Evolutionary conservation across 2,797 vertebrate species (phyloP), one percentile per base, ranked within the genome.

Genomic region (Rhadinocentrus ornatus): DNA sequence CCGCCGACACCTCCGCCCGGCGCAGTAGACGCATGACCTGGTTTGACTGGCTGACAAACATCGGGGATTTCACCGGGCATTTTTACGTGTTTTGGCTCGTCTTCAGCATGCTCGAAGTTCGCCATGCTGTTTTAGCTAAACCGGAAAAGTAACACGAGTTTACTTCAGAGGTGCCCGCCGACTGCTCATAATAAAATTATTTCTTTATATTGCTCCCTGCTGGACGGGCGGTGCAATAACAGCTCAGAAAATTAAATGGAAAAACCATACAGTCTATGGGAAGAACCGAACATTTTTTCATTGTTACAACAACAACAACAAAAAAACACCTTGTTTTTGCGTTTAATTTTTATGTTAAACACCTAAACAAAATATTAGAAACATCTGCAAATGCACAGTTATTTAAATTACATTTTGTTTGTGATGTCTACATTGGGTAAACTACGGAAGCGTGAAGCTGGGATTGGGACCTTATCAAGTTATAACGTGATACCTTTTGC

Each of bases 61-160:
- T 66, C 37, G 0, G 73, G 44, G 6, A 46, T 34, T 20, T 85
- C 63, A 1, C 54, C 13, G 0, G 89, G 74, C 77, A 86, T 85
- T 32, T 72, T 82, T 41, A 71, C 82, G 6, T 77, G 80, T 84
- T 91, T 81, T 20, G 66, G n/a, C 1, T 35, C 81, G 31, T 66
- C 68, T 32, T 80, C 82, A 0, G 22, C 67, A 27, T 79, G 83
- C 34, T 84, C 26, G 0, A 73, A 16, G 26, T 92, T 93, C 64
- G 92, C 94, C 94, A 95, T 94, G 79, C 76, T 89, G 67, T 44
- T 34, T 24, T 0, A 7, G 12, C 18, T n/a, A 52, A 41, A 77
- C 62, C 73, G 81, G 81, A 89, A 89, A 39, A 62, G 18, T 22
- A 57, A 85, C 63, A 73, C 74, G 31, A 2, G 2, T 4, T 16